Evolutionary conservation across 2,113 vertebrate species (phyloP), one percentile per base, ranked within the genome.

Genomic region (Pycnonotus jocosus): DNA sequence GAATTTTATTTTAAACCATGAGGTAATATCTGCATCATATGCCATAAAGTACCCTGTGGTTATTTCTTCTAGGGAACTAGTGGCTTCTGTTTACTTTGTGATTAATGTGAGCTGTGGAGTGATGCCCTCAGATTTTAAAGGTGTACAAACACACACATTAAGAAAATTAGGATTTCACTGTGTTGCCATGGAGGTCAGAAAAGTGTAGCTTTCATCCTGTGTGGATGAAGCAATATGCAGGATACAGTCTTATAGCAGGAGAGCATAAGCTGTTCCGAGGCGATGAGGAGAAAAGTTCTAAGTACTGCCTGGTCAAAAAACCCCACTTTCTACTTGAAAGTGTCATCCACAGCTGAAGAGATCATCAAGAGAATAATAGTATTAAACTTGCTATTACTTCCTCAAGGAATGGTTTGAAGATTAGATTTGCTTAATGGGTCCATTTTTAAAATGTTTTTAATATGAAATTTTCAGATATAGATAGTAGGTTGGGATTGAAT

Each of bases 281-380:
- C 3, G 10, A 20, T 79, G 19, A 73, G 42, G 81, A 81, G 9
- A 56, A 31, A 58, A 64, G 7, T 45, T 91, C 2, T 6, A 54
- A 70, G 28, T 81, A 40, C 24, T 73, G 31, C 14, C 10, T 86
- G 33, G 25, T 81, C 24, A 56, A 44, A 68, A 35, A 38, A n/a
- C 10, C 4, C 9, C 6, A 22, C 4, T 79, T 90, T 66, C 18
- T 66, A 13, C 9, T 84, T 87, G 21, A 35, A 78, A 57, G 3
- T 45, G 3, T 37, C 17, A 53, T 81, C 18, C 7, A 21, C 72
- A 62, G 18, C 13, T 78, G 56, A 87, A 74, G 73, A 78, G 31
- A n/a, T 61, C 0, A 0, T 42, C 12, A 22, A 54, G 16, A 73
- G 11, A 6, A 11, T 56, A 60, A 9, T 30, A 33, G 31, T 77